Percentiles rank a stretch among this genome's conserved stretches.
Evolutionary conservation across 1,140 invertebrate species (phyloP).

Genomic region (Batillaria attramentaria): DNA sequence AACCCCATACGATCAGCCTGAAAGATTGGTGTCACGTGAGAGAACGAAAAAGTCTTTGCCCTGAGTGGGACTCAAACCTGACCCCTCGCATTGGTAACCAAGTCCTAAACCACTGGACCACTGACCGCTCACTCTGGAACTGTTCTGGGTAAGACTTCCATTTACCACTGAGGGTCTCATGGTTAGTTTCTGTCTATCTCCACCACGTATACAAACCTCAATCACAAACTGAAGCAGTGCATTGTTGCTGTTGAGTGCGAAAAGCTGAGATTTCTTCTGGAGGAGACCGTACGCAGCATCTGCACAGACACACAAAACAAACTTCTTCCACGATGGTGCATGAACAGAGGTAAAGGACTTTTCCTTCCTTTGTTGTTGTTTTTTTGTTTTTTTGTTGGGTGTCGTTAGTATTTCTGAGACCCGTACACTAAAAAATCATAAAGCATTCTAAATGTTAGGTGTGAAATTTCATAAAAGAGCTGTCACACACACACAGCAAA

Average conservation of each 20-base stretch:
- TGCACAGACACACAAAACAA: slow-evolving; percentile 44
- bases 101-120: no score
- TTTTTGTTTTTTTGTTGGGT: not conserved
- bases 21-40: no score
- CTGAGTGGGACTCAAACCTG: no score
- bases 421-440: not conserved
- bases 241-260: slow-evolving; percentile 91
- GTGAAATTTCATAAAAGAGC: not conserved
- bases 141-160: not conserved
- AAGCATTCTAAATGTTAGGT: not conserved
- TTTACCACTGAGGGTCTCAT: not conserved
- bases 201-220: no score
- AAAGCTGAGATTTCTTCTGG: slow-evolving; percentile 88
- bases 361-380: not conserved
- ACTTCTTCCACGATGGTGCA: no score
- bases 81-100: no score
- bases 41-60: no score
- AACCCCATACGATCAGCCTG: no score
- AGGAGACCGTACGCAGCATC: slow-evolving; percentile 85
- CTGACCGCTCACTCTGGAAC: not conserved
- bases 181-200: no score
- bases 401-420: not conserved
- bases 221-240: slow-evolving; percentile 90
- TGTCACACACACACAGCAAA: no score
- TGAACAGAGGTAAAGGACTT: no score